Base-by-base conservation (phyloP, 2,113 vertebrate species). In the Pongo pygmaeus region DNA sequence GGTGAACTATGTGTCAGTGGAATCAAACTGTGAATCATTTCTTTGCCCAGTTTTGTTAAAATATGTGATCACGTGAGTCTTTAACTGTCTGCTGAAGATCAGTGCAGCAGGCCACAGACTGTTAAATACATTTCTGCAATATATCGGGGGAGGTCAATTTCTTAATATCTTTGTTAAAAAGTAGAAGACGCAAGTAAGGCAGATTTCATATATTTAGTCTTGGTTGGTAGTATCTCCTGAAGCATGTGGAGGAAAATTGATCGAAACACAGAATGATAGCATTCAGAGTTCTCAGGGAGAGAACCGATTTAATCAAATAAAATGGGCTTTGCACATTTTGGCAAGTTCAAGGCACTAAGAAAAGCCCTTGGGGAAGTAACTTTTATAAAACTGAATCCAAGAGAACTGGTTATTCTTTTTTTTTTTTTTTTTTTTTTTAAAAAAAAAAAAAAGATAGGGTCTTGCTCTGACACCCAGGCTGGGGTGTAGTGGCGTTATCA, bases 171-270 rank as follows among this genome's bases (percentile, higher is more conserved):
- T 77, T 67, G 74, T 91, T 92, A 67, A 50, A 64, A 86, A 70
- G 20, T 93, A 85, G 40, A 87, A 83, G 78, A 88, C 18, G 85
- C 72, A 89, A 72, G 43, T 89, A 85, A 92, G 46, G 75, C 50
- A 90, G 40, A 84, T 80, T 92, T 91, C 59, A 93, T 97, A 89
- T 79, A 48, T 86, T 40, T 84, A n/a, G 22, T 94, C 74, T 59
- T 87, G n/a, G 35, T 46, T 70, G 55, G 61, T 84, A 52, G 40
- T 70, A 83, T 93, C 97, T 97, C 87, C 81, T 91, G 85, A 94
- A 97, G 84, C 22, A 40, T 38, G 2, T 77, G 40, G 57, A 40
- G 81, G 50, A 61, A 94, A 89, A 83, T 78, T 91, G 50, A 57
- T 27, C 3, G 20, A 93, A 96, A 43, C 55, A 75, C 67, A 91